Evolutionary conservation across 92 coral and sea anemone genomes (phyloP), one percentile per base, ranked within the genome.

Genomic region (Isaurus tuberculatus): DNA sequence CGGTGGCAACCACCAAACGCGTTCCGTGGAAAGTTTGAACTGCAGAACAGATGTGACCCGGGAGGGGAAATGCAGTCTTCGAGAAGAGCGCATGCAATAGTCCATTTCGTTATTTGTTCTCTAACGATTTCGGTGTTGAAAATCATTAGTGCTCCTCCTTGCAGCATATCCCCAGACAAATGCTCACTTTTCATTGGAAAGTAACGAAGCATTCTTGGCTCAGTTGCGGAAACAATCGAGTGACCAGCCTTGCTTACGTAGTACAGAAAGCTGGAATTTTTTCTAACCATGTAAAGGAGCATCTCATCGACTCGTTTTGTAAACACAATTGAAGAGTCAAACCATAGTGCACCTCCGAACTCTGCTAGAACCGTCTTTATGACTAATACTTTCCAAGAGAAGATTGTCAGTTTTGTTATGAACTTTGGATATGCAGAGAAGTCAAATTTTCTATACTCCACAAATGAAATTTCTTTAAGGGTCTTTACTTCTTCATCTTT

Each of bases 341-440:
- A 8, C 88, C 91, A 88, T 42, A 88, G 22, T 10, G 57, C 84
- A 15, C 84, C 91, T 3, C 88, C 91, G 27, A 46, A 84, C 42
- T 88, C 80, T 6, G 68, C 51, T 34, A 88, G 70, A 29, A 66
- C 55, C 37, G 51, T 23, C 8, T 88, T 87, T 32, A 88, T 74
- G 15, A 88, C 29, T 14, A 88, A 78, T 13, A 53, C n/a, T 66
- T 88, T 88, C 91, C 91, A 88, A 43, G 91, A 80, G 72, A 78
- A 88, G 10, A 17, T 53, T 1, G 37, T 9, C 9, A 84, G 69
- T 33, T 84, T 40, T 64, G 44, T 10, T 2, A 88, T 86, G 71
- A 75, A 83, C 2, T 2, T 8, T 2, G 91, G 91, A 32, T 68
- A 88, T 7, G 36, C n/a, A 3, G 85, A 57, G 42, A 88, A 88